Evolutionary conservation across 37 sponge, comb jelly and placozoan species (phyloP), one percentile per base, ranked within the genome.

Genomic region (Theonella swinhoei): DNA sequence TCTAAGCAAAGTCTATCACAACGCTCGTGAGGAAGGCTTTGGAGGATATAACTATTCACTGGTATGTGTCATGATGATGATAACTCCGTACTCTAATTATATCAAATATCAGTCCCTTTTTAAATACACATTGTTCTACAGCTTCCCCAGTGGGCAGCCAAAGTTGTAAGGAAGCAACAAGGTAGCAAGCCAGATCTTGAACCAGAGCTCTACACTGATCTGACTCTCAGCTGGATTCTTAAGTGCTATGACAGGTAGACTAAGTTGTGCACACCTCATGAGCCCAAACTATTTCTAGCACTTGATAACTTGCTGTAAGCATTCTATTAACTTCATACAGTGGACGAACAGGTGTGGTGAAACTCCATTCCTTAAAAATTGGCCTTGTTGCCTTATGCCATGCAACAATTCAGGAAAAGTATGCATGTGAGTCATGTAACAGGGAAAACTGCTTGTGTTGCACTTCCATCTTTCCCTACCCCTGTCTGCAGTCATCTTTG

Each of bases 321-420:
- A 54, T 70, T n/a, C 68, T 31, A 8, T 60, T 19, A 64, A 70
- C 0, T 42, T 43, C 42, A 37, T 63, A 2, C 40, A 93, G 94
- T 89, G 95, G 92, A 20, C 82, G 95, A 24, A 85, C 86, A 35
- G 95, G 92, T 23, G 29, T 28, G 19, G 72, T 95, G 34, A 88
- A 72, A 11, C 71, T 91, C 7, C 28, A 58, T 24, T 29, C 81
- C 14, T 38, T 92, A 22, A 95, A 91, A 74, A 61, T 83, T 37
- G 79, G 69, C 3, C 63, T 95, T 34, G 63, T 72, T 43, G 72
- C 80, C 24, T 31, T 95, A 63, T 88, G 80, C 19, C 34, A 64
- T 42, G 83, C 92, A 25, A 61, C 80, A 22, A 74, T 88, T 5
- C 75, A 82, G 43, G 92, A 95, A 24, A 95, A 91, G 70, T 95